Conservation (phyloP, 2,888 invertebrate genomes). For the Torymus aiolomorphi region DNA sequence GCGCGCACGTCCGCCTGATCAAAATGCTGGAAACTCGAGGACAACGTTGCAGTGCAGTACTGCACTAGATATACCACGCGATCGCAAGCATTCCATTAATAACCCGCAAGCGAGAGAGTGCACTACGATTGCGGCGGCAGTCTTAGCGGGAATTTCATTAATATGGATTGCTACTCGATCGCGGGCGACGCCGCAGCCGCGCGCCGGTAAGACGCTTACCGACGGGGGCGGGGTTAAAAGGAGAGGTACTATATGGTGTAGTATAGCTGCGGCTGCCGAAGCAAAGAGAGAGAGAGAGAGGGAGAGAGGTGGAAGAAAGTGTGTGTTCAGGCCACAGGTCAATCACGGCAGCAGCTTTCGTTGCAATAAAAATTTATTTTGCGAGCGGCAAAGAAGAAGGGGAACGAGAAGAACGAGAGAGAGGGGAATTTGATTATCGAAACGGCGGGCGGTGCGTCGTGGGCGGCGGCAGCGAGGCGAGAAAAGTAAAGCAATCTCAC, state of each 20-base stretch:
- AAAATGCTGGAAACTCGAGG: constrained; percentile 31
- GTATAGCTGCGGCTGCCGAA: too few species aligned
- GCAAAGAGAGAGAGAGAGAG: not conserved
- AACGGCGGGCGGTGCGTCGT: constrained; percentile 57
- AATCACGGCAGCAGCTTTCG: constrained; percentile 62
- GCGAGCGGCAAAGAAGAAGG: constrained; percentile 9
- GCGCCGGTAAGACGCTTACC: constrained; percentile 40
- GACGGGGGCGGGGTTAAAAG: not conserved
- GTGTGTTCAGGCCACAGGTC: constrained; percentile 49
- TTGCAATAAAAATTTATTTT: constrained; percentile 67
- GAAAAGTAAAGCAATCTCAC: constrained; percentile 66
- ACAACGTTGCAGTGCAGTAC: not conserved
- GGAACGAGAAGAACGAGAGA: constrained; percentile 20
- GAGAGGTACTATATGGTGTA: too few species aligned
- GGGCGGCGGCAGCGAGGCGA: constrained; percentile 29
- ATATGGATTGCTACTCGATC: constrained; percentile 51
- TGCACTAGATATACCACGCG: not conserved
- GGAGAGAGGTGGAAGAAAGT: not conserved
- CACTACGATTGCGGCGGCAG: constrained; percentile 38
- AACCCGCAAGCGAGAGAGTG: constrained; percentile 22
- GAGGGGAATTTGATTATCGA: constrained; percentile 66
- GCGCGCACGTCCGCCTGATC: constrained; percentile 13
- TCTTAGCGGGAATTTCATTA: constrained; percentile 50
- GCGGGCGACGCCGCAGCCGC: constrained; percentile 9
- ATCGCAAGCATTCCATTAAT: constrained; percentile 51